Conservation (phyloP, 2,113 vertebrate genomes). For the Leptobrachium ailaonicum region DNA sequence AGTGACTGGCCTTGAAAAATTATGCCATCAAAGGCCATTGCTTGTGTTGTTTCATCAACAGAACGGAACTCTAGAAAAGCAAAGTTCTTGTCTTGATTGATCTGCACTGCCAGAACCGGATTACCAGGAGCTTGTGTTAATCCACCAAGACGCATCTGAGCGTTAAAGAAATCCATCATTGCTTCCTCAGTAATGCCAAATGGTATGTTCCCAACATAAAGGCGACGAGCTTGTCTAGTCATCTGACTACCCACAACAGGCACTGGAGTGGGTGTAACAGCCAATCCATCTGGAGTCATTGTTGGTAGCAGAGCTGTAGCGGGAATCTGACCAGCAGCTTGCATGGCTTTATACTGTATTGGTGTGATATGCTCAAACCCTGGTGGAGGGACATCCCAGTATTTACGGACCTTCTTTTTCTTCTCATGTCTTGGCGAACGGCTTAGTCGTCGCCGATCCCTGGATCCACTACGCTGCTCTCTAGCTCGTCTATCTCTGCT, state of each 20-base stretch:
- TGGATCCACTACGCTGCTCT: conserved; percentile 66
- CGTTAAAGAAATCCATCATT: conserved; percentile 95
- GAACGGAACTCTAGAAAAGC: conserved; percentile 93
- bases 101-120: conserved; percentile 89
- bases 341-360: conserved; percentile 97
- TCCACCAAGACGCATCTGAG: conserved; percentile 89
- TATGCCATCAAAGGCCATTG: conserved; percentile 92
- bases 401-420: conserved; percentile 92
- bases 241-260: conserved; percentile 92
- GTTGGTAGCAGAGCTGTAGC: conserved; percentile 89
- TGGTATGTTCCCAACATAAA: conserved; percentile 91
- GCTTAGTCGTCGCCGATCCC: conserved; percentile 68
- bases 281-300: conserved; percentile 87
- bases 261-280: conserved; percentile 86
- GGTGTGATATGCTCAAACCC: conserved; percentile 92
- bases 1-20: conserved; percentile 93
- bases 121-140: conserved; percentile 92
- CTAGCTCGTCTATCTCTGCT: conserved; percentile 84
- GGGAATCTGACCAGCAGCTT: conserved; percentile 94
- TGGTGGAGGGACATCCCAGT: conserved; percentile 88
- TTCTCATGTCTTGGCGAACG: conserved; percentile 86
- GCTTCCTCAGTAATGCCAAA: conserved; percentile 94
- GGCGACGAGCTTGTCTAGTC: conserved; percentile 86
- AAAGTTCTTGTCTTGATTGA: conserved; percentile 94
- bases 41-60: conserved; percentile 90